Percentiles rank a stretch among this genome's conserved stretches.
These are phyloP conservation scores for Macrosiphum euphorbiae DNA, from an alignment of 2,888 invertebrate genomes.

Conservation along the genomic window DNA sequence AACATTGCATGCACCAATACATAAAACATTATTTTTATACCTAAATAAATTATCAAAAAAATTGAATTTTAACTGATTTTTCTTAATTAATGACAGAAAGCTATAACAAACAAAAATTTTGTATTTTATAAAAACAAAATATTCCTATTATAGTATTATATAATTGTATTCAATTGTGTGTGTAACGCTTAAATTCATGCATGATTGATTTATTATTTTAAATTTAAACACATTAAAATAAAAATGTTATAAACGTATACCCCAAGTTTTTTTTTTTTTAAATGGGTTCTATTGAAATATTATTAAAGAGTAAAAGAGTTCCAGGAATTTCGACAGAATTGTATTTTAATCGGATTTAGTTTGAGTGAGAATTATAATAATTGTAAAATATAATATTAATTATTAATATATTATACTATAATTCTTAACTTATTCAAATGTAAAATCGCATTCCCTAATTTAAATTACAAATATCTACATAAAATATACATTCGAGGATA, in stretches of 20 bases:
- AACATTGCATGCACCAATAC: background rate
- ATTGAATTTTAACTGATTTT: background rate
- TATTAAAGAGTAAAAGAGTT: background rate
- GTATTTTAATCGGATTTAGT: constrained; percentile 2
- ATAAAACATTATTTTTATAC: background rate
- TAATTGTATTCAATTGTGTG: background rate
- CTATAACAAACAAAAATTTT: background rate
- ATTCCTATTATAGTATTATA: background rate
- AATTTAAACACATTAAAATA: constrained; percentile 35
- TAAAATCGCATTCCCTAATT: background rate
- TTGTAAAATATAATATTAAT: background rate
- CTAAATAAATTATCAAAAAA: background rate
- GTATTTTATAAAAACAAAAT: background rate
- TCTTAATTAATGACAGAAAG: background rate
- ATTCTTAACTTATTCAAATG: constrained; percentile 4
- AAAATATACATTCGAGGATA: constrained; percentile 19
- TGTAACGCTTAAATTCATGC: background rate
- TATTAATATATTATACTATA: background rate
- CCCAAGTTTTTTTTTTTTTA: constrained; percentile 14
- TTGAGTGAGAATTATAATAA: background rate
- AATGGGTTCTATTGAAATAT: background rate
- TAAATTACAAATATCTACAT: constrained; percentile 25
- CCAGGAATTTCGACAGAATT: background rate
- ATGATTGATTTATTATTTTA: constrained; percentile 45
- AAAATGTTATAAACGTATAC: constrained; percentile 11